Evolutionary conservation across 92 coral and sea anemone species (phyloP).

Genomic region (Phenganax stokvisi): DNA sequence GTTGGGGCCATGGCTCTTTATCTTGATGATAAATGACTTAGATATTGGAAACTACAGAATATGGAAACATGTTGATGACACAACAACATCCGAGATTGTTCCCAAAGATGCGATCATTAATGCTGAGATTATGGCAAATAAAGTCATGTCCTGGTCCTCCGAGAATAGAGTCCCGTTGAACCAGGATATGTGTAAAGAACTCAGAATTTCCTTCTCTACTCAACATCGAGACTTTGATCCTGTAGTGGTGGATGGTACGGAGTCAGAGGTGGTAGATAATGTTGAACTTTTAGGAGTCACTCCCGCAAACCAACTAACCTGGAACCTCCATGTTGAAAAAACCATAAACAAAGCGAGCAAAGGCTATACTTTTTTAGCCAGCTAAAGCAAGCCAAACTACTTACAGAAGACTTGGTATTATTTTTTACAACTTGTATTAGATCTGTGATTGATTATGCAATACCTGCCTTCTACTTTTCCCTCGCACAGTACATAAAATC

Average conservation of each 20-base stretch:
- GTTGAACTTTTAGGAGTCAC: slow-evolving; percentile 9
- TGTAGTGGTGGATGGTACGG: slow-evolving; percentile 28
- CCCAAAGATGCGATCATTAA: background rate
- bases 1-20: slow-evolving; percentile 5
- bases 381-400: background rate
- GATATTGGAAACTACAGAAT: background rate
- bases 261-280: slow-evolving; percentile 22
- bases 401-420: background rate
- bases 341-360: slow-evolving; percentile 7
- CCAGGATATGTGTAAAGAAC: slow-evolving; percentile 12
- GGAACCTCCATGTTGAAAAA: slow-evolving; percentile 16
- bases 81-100: background rate
- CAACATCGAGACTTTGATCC: slow-evolving; percentile 17
- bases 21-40: background rate
- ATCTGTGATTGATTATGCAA: background rate
- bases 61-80: background rate
- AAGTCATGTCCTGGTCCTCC: slow-evolving; percentile 14
- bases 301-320: background rate
- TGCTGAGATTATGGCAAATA: background rate
- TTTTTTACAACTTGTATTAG: background rate
- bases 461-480: background rate
- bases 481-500: background rate
- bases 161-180: slow-evolving; percentile 29
- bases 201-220: background rate
- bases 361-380: background rate